Conservation (phyloP, 2,888 invertebrate species). For the Pachliopta kotzebuea region DNA sequence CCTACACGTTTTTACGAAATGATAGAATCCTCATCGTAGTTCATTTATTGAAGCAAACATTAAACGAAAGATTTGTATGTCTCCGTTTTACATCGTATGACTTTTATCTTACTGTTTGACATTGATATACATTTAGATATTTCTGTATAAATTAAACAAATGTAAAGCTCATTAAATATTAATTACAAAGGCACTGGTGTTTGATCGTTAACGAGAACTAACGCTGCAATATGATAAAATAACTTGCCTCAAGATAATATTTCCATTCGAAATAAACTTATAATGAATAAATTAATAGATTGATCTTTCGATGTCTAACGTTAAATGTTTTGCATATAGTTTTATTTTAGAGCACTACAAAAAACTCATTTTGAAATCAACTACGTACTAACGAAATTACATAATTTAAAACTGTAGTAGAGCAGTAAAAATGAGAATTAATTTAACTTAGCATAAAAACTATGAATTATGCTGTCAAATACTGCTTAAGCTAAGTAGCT, state of each 20-base stretch:
- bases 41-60: not conserved
- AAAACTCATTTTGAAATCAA: too few species aligned
- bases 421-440: too few species aligned
- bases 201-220: slow-evolving; percentile 9
- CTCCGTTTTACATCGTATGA: slow-evolving; percentile 1
- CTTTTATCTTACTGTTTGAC: slow-evolving; percentile 11
- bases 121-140: slow-evolving; percentile 17
- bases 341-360: too few species aligned
- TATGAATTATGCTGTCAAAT: too few species aligned
- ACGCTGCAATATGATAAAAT: slow-evolving; percentile 2
- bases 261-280: not conserved
- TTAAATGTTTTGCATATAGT: too few species aligned
- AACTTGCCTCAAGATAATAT: not conserved
- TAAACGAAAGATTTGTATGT: not conserved
- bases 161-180: slow-evolving; percentile 7
- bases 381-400: too few species aligned
- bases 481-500: too few species aligned
- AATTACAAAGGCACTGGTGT: slow-evolving; percentile 10
- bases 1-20: too few species aligned
- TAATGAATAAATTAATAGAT: not conserved
- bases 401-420: too few species aligned
- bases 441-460: too few species aligned
- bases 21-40: too few species aligned
- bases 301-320: too few species aligned
- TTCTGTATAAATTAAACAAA: slow-evolving; percentile 11